Base-by-base conservation (phyloP, 2,113 vertebrate species). In the Hypocryptadius cinnamomeus region DNA sequence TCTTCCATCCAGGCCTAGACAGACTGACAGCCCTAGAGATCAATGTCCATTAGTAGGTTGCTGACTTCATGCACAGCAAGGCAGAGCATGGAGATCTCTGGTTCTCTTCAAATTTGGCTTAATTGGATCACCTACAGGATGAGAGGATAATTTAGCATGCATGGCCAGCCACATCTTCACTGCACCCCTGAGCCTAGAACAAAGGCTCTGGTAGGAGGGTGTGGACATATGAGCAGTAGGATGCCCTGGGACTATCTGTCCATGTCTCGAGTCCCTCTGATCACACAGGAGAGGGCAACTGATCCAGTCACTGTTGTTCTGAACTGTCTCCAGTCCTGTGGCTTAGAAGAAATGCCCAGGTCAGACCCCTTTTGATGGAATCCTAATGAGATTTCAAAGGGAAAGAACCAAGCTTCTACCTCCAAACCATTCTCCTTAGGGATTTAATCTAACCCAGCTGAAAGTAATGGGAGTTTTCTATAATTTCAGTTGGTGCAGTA, bases 61-160 rank as follows among this genome's bases (percentile, higher is more conserved):
- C 92, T 95, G 93, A 88, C 60, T 91, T 78, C 77, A 90, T 56
- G 77, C 35, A 48, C 90, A 94, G 69, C 69, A 90, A 92, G 91
- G 87, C 79, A 94, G 85, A 87, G 76, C 56, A 80, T 71, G 65
- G 90, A 90, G 94, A 91, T 90, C 87, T 95, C 93, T 92, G 93
- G 61, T 74, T 94, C 72, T 88, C 87, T 92, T 94, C 94, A 95
- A 81, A 92, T 90, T 88, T 90, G 69, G 48, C 42, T 94, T 96
- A 96, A 95, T 83, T 93, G 94, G 95, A 94, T 94, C 88, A 96
- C 95, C 85, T 84, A 94, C 85, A 93, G 95, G 82, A 95, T 95
- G 85, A 90, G 85, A 93, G 45, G 72, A 9, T 95, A 80, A 93
- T 96, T 96, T 64, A 85, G 60, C 77, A 86, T 65, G 69, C 69